Evolutionary conservation across 2,888 invertebrate species (phyloP), one percentile per base, ranked within the genome.

Genomic region (Himalopsyche japonica): DNA sequence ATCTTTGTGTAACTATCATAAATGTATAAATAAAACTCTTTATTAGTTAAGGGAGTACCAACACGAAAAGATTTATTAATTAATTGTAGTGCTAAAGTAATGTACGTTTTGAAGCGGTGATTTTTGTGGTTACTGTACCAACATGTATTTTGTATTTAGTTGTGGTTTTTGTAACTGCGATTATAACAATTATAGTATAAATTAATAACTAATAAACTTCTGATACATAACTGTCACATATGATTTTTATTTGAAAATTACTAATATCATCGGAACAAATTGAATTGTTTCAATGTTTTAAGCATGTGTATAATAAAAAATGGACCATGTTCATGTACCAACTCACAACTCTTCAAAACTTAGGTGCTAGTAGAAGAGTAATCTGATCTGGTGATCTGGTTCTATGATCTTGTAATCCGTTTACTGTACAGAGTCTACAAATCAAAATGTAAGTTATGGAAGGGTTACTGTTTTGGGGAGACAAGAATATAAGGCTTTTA

Each of bases 141-240:
- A 82, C 80, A 81, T 85, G 84, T 86, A 86, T 86, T 86, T 86
- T 86, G 85, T 86, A 86, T 85, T 86, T 85, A 86, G 85, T 85
- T 86, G 80, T 84, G 86, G 86, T 86, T 86, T 86, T 84, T 84
- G 82, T 86, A 86, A 85, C 85, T 86, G 85, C 85, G 84, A 85
- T 82, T 85, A 85, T 86, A 79, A 57, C 64, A 84, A 81, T 86
- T 80, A 85, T 86, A 86, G 85, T 83, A 81, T 85, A 86, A 85
- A 86, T 81, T 79, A 82, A 70, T 70, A 82, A 83, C 82, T 49
- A 86, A 83, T 86, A 86, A 86, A 86, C 79, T 85, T 85, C 86
- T 85, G 85, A 85, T 86, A 85, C 64, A 80, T 82, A 79, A 84
- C 84, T 84, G 84, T 84, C 79, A 27, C 27, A 48, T 30, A 18